These are phyloP conservation scores for Myiozetetes cayanensis DNA, from an alignment of 2,113 vertebrate genomes.

Conservation along the genomic window DNA sequence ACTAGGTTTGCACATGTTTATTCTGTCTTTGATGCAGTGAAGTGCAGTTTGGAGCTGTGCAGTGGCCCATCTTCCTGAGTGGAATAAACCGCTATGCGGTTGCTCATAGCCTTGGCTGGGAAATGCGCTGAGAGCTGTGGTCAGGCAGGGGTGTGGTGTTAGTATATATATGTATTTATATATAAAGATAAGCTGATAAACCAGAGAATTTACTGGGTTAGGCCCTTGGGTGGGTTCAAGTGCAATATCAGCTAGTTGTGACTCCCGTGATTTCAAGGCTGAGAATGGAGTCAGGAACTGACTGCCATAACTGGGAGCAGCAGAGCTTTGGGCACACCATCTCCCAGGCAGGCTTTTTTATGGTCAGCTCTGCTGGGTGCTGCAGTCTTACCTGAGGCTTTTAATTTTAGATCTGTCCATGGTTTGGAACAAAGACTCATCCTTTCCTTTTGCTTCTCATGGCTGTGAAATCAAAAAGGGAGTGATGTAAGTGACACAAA, in stretches of 20 bases:
- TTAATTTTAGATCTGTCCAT: not conserved
- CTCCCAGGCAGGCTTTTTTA: not conserved
- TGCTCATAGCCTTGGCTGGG: not conserved
- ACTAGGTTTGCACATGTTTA: not conserved
- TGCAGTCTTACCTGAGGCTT: not conserved
- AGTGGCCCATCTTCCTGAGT: not conserved
- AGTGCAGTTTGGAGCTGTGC: not conserved
- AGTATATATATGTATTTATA: too few species aligned
- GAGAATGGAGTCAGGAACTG: not conserved
- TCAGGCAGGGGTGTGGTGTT: not conserved
- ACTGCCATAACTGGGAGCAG: not conserved
- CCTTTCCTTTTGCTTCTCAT: not conserved
- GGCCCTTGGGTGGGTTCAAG: not conserved
- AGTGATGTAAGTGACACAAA: not conserved
- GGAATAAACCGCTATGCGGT: fast-evolving
- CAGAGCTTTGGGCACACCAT: not conserved
- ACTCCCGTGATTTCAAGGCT: not conserved
- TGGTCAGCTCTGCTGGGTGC: not conserved
- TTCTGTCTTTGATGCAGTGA: not conserved
- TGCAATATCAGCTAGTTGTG: not conserved
- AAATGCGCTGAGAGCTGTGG: not conserved
- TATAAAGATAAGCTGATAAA: not conserved
- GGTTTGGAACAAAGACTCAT: not conserved
- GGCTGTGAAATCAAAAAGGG: not conserved
- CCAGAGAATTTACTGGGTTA: not conserved